These are phyloP conservation scores for Pollenia amentaria DNA, from an alignment of 2,888 invertebrate genomes.

Conservation along the genomic window DNA sequence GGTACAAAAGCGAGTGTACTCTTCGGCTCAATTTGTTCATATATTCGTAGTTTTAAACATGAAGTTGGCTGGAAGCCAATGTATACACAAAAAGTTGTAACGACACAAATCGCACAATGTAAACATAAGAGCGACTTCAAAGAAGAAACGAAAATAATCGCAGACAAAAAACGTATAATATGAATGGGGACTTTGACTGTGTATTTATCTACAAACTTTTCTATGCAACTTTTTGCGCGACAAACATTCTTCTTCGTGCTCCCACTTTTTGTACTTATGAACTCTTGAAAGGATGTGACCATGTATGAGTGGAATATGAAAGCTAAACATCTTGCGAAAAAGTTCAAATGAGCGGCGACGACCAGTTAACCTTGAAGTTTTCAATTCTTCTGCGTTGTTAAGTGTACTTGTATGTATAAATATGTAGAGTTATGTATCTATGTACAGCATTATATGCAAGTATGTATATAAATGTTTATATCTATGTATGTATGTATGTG, in stretches of 20 bases:
- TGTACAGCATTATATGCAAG: conserved; percentile 12
- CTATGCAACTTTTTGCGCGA: no score
- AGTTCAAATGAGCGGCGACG: conserved; percentile 81
- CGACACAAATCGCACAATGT: no score
- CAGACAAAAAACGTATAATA: no score
- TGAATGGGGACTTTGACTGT: no score
- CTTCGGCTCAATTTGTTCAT: no score
- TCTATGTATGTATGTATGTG: conserved; percentile 34
- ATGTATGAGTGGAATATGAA: conserved; percentile 70
- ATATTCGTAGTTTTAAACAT: no score
- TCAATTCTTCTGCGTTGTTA: conserved; percentile 54
- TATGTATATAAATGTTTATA: conserved; percentile 2
- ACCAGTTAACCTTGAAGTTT: conserved; percentile 82
- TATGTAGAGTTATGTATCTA: conserved; percentile 4
- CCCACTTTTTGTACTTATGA: conserved; percentile 50
- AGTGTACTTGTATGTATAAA: conserved; percentile 27
- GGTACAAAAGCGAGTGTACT: no score
- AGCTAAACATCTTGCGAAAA: conserved; percentile 75
- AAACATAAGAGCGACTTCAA: no score
- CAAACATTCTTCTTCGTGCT: conserved; percentile 24
- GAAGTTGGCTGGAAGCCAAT: no score
- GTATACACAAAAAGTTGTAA: no score
- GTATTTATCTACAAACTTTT: no score
- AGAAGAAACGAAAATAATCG: no score
- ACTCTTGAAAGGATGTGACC: conserved; percentile 55